Percentiles rank a stretch among this genome's conserved stretches.
Evolutionary conservation across 2,113 vertebrate species (phyloP).

Genomic region (Aptenodytes patagonicus): DNA sequence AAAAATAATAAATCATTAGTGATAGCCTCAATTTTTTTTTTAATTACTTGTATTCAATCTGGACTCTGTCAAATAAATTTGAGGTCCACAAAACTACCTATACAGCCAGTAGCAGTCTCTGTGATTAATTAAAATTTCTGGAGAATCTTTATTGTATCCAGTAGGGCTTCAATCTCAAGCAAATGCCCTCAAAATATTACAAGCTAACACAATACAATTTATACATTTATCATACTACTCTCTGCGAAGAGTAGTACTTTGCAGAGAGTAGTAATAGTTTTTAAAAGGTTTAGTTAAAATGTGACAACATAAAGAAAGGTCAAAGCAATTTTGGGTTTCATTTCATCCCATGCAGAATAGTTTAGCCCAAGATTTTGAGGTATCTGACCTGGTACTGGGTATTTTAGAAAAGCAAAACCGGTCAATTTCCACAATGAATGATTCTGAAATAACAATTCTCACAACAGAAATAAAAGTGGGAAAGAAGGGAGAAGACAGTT

Average conservation of each 20-base stretch:
- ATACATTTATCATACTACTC: neutral
- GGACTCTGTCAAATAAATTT: neutral
- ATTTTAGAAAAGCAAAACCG: neutral
- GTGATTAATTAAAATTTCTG: neutral
- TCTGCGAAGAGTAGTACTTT: neutral
- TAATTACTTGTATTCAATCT: neutral
- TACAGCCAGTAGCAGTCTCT: neutral
- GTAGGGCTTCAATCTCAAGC: neutral
- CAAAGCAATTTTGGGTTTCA: neutral
- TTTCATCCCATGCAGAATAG: neutral
- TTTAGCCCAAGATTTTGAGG: neutral
- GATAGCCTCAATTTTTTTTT: neutral
- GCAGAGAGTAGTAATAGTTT: neutral
- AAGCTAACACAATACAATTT: neutral
- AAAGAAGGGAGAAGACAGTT: neutral
- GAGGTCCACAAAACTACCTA: neutral
- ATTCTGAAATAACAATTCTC: neutral
- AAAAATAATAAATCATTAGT: neutral
- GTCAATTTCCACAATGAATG: neutral
- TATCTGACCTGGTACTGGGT: neutral
- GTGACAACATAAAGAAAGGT: slow-evolving; percentile 5
- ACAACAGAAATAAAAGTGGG: neutral
- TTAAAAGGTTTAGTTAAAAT: neutral
- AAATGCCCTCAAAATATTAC: neutral
- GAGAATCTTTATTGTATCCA: neutral